Evolutionary conservation across 23 tunicate genomes (phyloP), one percentile per base, ranked within the genome.

Genomic region (Halocynthia roretzi): DNA sequence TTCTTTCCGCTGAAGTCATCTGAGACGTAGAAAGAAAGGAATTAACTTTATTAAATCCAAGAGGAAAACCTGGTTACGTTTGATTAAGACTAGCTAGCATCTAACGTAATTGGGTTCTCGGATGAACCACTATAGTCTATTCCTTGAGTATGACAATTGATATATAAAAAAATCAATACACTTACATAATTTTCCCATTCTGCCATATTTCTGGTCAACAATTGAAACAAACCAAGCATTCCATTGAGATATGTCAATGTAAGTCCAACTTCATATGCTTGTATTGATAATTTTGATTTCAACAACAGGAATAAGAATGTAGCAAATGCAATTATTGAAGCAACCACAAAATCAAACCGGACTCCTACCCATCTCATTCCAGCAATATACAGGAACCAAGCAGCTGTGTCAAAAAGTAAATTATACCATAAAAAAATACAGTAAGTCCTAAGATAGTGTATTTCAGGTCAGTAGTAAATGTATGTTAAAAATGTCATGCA

Each of bases 1-100:
- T 71, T 61, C 98, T 65, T 82, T 92, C 98, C 54, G 86, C 98
- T 31, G 98, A 92, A 6, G 98, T 92, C 98, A 92, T 92, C 96
- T 90, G 69, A 31, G 77, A 68, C n/a, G 9, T 66, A 48, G 9
- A 69, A 71, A 11, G 8, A 8, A 80, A 10, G 12, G 62, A 57
- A 57, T 10, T 11, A 12, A 10, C 12, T 57, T 10, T 10, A 57
- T 11, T 11, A 57, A 57, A 12, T 11, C n/a, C n/a, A n/a, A n/a
- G n/a, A n/a, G n/a, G n/a, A n/a, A n/a, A n/a, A n/a, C n/a, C n/a
- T n/a, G n/a, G n/a, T n/a, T n/a, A n/a, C n/a, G n/a, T n/a, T n/a
- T n/a, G n/a, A n/a, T n/a, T n/a, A n/a, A n/a, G n/a, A n/a, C n/a
- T n/a, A n/a, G n/a, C n/a, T n/a, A n/a, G n/a, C n/a, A n/a, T n/a